Evolutionary conservation across 2,888 invertebrate species (phyloP).

Genomic region (Julus scandinavius): DNA sequence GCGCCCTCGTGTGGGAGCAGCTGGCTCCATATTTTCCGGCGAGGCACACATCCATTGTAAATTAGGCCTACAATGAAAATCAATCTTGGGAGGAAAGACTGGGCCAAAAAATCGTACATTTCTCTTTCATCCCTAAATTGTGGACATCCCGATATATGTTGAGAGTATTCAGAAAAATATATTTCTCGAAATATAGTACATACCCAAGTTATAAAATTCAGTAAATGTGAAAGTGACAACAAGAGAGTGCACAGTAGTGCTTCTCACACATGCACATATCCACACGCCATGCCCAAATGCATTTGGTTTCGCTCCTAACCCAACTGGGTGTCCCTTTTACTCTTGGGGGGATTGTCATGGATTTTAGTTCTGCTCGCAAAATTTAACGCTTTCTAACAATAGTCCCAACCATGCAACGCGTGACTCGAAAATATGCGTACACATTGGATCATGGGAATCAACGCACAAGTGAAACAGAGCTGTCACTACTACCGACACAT

Average conservation of each 20-base stretch:
- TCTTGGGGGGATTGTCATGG: neutral
- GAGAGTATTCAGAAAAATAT: neutral
- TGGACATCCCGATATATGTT: neutral
- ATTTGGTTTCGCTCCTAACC: neutral
- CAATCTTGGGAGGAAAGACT: slow-evolving; percentile 14
- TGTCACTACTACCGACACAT: neutral
- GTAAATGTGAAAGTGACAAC: neutral
- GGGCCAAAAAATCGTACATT: neutral
- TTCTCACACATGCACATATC: too few relatives aligned
- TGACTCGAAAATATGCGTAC: neutral
- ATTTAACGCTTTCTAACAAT: neutral
- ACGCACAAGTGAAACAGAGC: neutral
- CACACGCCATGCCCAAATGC: slow-evolving; percentile 15
- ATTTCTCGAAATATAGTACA: slow-evolving; percentile 3
- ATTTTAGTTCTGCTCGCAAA: slow-evolving; percentile 14
- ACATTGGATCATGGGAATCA: slow-evolving; percentile 12
- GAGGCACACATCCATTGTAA: slow-evolving; percentile 35
- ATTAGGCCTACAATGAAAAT: slow-evolving; percentile 37
- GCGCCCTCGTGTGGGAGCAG: slow-evolving; percentile 45
- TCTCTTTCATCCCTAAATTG: neutral
- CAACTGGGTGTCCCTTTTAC: neutral
- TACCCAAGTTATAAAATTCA: neutral
- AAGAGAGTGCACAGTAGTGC: neutral
- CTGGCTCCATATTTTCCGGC: slow-evolving; percentile 28
- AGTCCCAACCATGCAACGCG: neutral